Percentiles rank a stretch among this genome's conserved stretches.
Conservation (phyloP, 2,888 invertebrate species). For the Cataglyphis albicans region DNA sequence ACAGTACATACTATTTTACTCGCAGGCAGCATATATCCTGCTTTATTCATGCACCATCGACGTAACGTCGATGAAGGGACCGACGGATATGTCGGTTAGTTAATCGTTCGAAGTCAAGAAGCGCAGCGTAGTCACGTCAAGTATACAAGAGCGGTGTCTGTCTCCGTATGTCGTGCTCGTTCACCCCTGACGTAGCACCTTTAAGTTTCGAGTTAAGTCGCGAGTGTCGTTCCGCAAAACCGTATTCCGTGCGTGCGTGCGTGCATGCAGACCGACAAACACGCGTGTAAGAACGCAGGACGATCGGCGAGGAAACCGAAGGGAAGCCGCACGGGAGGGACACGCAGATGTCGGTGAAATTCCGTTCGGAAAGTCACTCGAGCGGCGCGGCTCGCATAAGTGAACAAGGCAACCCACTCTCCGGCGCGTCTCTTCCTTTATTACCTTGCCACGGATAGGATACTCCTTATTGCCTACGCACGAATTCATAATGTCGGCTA, state of each 20-base stretch:
- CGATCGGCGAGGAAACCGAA: conserved; percentile 71
- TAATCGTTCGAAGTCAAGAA: conserved; percentile 35
- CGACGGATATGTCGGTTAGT: conserved; percentile 45
- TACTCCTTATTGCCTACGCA: conserved; percentile 71
- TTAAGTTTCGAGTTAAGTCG: conserved; percentile 72
- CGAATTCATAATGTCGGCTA: conserved; percentile 59
- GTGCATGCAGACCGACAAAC: conserved; percentile 64
- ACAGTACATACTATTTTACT: neutral
- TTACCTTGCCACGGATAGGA: conserved; percentile 70
- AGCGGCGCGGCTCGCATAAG: conserved; percentile 85
- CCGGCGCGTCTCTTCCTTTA: conserved; percentile 83
- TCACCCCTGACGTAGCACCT: conserved; percentile 82
- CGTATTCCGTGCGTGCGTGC: conserved; percentile 67
- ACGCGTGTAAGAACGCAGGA: conserved; percentile 66
- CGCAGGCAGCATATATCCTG: neutral
- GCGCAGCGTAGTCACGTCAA: conserved; percentile 30
- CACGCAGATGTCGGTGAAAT: conserved; percentile 85
- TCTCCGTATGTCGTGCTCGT: conserved; percentile 82
- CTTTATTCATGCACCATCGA: conserved; percentile 22
- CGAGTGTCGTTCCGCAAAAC: conserved; percentile 61
- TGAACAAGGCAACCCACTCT: conserved; percentile 85
- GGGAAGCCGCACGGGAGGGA: conserved; percentile 79
- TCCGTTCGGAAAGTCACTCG: conserved; percentile 85
- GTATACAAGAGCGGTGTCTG: conserved; percentile 56
- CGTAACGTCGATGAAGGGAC: conserved; percentile 15